A percentile compares a stretch with the other conserved stretches of the same genome.
Evolutionary conservation across 2,113 vertebrate species (phyloP).

Genomic region (Propithecus coquereli): DNA sequence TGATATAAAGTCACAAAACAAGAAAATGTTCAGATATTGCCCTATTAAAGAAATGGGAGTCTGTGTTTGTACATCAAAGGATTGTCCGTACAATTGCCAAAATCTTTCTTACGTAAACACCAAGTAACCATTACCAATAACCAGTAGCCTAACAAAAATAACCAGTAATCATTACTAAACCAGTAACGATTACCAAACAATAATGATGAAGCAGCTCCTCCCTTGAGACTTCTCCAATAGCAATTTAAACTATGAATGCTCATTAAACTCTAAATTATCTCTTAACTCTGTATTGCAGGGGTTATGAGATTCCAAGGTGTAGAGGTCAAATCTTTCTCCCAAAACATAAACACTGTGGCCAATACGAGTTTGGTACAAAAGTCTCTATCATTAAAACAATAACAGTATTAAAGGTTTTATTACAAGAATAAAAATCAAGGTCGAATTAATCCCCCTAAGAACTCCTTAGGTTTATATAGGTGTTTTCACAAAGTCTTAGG

Average conservation of each 20-base stretch:
- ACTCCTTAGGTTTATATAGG: background rate
- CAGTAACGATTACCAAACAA: background rate
- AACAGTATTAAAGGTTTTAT: constrained; percentile 7
- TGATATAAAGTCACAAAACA: constrained; percentile 7
- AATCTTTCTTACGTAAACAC: background rate
- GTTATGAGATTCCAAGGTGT: background rate
- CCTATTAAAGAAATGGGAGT: background rate
- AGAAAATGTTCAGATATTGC: background rate
- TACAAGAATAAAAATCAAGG: constrained; percentile 31
- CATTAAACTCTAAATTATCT: constrained; percentile 25
- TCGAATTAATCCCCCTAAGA: background rate
- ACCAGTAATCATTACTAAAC: background rate
- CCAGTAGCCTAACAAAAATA: background rate
- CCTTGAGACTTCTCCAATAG: background rate
- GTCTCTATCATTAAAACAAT: constrained; percentile 14
- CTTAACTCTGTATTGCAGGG: background rate
- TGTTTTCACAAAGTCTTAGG: background rate
- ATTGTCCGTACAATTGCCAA: background rate
- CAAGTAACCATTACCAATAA: background rate
- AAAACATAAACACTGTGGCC: constrained; percentile 1
- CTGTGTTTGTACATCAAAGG: background rate
- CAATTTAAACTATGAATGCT: background rate
- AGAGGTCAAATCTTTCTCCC: constrained; percentile 23
- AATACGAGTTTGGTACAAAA: background rate
- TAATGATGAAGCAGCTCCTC: background rate